Evolutionary conservation across 1,140 invertebrate genomes (phyloP), one percentile per base, ranked within the genome.

Genomic region (Cotesia typhae): DNA sequence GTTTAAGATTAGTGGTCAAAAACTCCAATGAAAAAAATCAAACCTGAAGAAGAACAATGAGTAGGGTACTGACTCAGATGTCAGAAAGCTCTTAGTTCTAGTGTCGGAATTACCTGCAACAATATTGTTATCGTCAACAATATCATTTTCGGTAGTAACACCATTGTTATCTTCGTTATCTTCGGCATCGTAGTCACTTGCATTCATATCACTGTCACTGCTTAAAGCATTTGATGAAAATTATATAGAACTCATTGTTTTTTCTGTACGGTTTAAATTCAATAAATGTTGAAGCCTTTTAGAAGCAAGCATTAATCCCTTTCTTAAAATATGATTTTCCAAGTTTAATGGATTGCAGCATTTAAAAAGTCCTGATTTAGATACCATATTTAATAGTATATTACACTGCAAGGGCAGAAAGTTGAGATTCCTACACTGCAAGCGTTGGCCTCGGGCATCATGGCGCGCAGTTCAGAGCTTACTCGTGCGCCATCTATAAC

Each of bases 121-220:
- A 53, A 53, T 5, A 67, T 67, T 67, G 17, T 52, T 53, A 52
- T 67, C 65, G 47, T 52, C 65, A 52, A 67, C 65, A 67, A 67
- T 51, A 51, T 67, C 65, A 52, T 51, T 28, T n/a, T 67, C 47
- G 20, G 12, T 17, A 51, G 17, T 52, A 53, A 67, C 14, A 52
- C 7, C 17, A 67, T 67, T 53, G 51, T 51, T 67, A 52, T 67
- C 17, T 17, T 17, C 17, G 17, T 17, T 17, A 17, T 17, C 41
- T 47, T 65, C 63, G 17, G 38, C 47, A 67, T 53, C 28, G 47
- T 35, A 38, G 4, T 64, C 61, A 41, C 17, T 64, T 17, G 35
- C 28, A 52, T 17, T 67, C 20, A 52, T 53, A 51, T 67, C 35
- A 53, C 65, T 67, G 7, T 53, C 65, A 67, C 65, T 67, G 47